A percentile compares a stretch with the other conserved stretches of the same genome.
Conservation (phyloP, 2,797 vertebrate species). For the Anguilla pacifica region DNA sequence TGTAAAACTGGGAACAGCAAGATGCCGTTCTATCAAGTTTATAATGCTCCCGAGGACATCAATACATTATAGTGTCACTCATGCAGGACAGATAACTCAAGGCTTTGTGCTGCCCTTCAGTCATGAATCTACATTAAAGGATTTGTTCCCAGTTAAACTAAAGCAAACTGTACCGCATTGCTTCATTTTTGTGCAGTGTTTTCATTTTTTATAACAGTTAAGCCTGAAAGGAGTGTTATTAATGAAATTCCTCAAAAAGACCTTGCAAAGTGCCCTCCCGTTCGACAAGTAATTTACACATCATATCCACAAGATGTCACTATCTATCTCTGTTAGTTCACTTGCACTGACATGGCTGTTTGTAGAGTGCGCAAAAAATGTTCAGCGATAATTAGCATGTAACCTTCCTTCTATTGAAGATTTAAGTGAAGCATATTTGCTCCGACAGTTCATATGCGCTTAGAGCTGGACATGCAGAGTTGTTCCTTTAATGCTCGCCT, state of each 20-base stretch:
- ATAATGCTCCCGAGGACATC: background rate
- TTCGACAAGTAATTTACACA: background rate
- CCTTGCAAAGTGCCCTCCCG: background rate
- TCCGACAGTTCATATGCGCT: background rate
- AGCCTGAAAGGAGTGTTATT: background rate
- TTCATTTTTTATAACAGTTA: background rate
- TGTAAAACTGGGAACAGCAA: background rate
- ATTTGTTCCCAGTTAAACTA: background rate
- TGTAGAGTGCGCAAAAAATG: background rate
- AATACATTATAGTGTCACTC: background rate
- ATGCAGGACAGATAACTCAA: background rate
- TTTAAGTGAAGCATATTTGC: background rate
- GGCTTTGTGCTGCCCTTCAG: background rate
- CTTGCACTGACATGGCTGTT: background rate
- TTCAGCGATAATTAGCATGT: background rate
- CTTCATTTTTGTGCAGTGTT: background rate
- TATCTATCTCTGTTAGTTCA: conserved; percentile 12
- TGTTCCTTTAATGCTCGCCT: background rate
- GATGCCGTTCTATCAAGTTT: background rate
- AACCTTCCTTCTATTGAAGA: background rate
- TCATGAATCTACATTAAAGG: background rate
- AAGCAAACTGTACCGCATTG: background rate
- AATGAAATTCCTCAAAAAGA: background rate
- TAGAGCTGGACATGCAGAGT: background rate
- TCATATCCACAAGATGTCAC: conserved; percentile 23